These are phyloP conservation scores for Leptinotarsa haldemani DNA, from an alignment of 2,888 invertebrate genomes.

Conservation along the genomic window DNA sequence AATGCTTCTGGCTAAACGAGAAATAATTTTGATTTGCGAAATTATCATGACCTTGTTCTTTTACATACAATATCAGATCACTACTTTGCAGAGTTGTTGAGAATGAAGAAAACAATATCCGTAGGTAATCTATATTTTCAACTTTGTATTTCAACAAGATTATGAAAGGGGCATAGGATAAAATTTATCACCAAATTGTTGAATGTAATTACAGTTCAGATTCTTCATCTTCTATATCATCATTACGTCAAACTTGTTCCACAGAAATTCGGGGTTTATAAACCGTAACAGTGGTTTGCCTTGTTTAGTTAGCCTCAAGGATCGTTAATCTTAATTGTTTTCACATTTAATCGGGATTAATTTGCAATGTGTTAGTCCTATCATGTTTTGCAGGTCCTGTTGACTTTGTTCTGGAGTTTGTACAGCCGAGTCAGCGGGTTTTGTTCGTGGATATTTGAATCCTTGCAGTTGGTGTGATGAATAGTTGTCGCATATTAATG, in stretches of 20 bases:
- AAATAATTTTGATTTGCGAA: no score
- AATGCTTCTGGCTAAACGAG: no score
- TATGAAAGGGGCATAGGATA: no score
- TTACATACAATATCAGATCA: no score
- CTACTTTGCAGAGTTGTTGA: no score
- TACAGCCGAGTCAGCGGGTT: slow-evolving; percentile 38
- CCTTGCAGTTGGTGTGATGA: background rate
- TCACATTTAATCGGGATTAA: slow-evolving; percentile 46
- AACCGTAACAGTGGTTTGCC: background rate
- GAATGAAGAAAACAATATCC: no score
- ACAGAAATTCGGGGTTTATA: background rate
- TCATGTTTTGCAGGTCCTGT: slow-evolving; percentile 43
- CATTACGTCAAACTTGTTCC: background rate
- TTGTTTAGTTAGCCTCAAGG: slow-evolving; percentile 10
- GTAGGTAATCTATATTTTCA: no score
- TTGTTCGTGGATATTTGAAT: slow-evolving; percentile 37
- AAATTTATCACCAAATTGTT: background rate
- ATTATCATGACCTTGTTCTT: no score
- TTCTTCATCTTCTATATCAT: background rate
- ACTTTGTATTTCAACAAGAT: no score
- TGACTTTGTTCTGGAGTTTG: slow-evolving; percentile 45
- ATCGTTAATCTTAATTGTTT: slow-evolving; percentile 49
- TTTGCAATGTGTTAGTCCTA: slow-evolving; percentile 42
- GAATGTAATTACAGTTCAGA: slow-evolving; percentile 31
- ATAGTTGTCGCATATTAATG: background rate